Conservation (phyloP, 2,113 vertebrate genomes). For the Macroglossus sobrinus region DNA sequence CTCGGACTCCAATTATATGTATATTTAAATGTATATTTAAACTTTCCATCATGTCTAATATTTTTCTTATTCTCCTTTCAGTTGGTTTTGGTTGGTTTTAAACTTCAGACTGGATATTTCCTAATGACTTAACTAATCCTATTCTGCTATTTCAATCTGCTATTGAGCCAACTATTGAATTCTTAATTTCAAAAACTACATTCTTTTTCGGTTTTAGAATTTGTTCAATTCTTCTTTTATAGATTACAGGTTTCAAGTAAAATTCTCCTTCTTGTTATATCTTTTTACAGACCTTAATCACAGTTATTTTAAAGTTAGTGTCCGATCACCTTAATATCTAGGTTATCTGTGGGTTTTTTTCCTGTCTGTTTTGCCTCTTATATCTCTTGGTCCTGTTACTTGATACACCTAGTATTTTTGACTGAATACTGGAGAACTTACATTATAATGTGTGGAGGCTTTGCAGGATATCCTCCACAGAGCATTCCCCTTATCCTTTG, state of each 20-base stretch:
- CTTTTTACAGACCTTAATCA: not conserved
- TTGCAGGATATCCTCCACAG: not conserved
- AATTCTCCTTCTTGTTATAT: not conserved
- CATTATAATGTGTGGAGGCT: not conserved
- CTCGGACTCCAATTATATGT: not conserved
- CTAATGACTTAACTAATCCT: not conserved
- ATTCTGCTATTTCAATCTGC: not conserved
- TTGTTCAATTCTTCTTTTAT: not conserved
- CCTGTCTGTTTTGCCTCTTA: not conserved
- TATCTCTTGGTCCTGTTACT: not conserved
- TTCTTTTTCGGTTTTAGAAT: constrained; percentile 21
- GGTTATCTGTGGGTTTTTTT: not conserved
- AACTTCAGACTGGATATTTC: not conserved
- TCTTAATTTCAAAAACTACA: not conserved
- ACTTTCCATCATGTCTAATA: not conserved
- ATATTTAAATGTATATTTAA: not conserved
- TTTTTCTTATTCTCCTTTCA: not conserved
- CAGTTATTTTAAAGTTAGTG: not conserved
- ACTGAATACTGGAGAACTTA: not conserved
- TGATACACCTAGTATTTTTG: not conserved
- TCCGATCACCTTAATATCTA: not conserved
- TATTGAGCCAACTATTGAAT: not conserved
- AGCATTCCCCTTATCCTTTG: not conserved
- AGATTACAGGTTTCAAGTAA: not conserved
- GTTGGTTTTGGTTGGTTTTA: not conserved